Conservation (phyloP, 2,888 invertebrate species). For the Scaptomyza flava region DNA sequence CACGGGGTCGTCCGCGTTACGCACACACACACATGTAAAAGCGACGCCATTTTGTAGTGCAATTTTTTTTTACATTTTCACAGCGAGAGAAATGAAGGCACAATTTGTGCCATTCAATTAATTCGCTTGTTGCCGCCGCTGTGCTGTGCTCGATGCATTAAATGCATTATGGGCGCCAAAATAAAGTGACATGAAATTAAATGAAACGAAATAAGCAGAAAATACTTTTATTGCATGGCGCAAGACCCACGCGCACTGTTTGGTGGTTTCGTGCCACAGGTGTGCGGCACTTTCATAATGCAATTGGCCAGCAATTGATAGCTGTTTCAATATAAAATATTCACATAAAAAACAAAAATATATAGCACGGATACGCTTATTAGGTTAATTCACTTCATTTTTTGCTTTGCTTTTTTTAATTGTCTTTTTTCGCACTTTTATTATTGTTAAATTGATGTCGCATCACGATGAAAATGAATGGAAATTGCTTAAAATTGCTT, state of each 20-base stretch:
- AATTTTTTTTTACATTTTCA: not conserved
- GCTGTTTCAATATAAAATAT: not conserved
- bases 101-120: conserved; percentile 63
- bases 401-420: not conserved
- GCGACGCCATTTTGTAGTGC: conserved; percentile 47
- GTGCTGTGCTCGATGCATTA: conserved; percentile 31
- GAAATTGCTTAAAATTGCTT: conserved; percentile 9
- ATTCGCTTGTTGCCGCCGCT: conserved; percentile 38
- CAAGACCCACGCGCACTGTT: not conserved
- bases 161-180: conserved; percentile 36
- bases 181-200: conserved; percentile 13
- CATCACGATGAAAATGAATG: conserved; percentile 2
- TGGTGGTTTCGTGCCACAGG: conserved; percentile 4
- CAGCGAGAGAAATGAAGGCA: conserved; percentile 16
- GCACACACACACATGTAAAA: not conserved
- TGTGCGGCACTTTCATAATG: conserved; percentile 7
- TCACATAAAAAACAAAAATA: not conserved
- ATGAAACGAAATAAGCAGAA: not conserved
- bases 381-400: conserved; percentile 4
- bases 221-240: not conserved
- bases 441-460: conserved; percentile 2
- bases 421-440: not conserved
- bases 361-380: conserved; percentile 14
- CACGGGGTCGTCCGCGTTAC: not conserved
- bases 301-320: conserved; percentile 15